Evolutionary conservation across 2,888 invertebrate genomes (phyloP), one percentile per base, ranked within the genome.

Genomic region (Dexiosoma caninum): DNA sequence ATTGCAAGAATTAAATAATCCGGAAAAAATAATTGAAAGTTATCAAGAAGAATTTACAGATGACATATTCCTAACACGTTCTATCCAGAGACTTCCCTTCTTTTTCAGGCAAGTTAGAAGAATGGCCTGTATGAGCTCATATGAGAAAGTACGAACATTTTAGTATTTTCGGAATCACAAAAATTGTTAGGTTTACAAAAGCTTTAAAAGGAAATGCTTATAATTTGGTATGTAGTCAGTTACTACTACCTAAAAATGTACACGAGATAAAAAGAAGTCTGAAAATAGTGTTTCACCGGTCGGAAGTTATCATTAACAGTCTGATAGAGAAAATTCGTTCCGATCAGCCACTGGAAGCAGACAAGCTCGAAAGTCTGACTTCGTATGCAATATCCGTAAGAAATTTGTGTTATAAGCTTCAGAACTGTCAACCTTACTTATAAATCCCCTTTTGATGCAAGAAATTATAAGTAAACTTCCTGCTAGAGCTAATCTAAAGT

Each of bases 321-420:
- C 9, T 40, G 37, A 40, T 40, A 40, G n/a, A 40, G 37, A 40
- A 40, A 35, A 55, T 55, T 14, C 55, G 55, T 3, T 19, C 19
- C 10, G 35, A 55, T 10, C 19, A 32, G 16, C 35, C 23, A 5
- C 2, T 35, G 16, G 35, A 35, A 55, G 55, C 55, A 55, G 55
- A 55, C 14, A 55, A 55, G 19, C 19, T 55, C 8, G 55, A 55
- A 35, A 14, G 16, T 27, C 27, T 51, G n/a, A 51, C n/a, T 51
- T 51, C 27, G 14, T 51, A 30, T 51, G 27, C 51, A 51, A 49
- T 49, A 27, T 51, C 51, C 7, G 27, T 51, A 51, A 30, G 51
- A 27, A 51, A 51, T 51, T 51, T 51, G 23, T 51, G 51, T 30
- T n/a, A n/a, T 51, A 51, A 51, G 51, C 8, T 51, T 51, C 51